These are phyloP conservation scores for Aelia acuminata DNA, from an alignment of 2,888 invertebrate genomes.

Conservation along the genomic window DNA sequence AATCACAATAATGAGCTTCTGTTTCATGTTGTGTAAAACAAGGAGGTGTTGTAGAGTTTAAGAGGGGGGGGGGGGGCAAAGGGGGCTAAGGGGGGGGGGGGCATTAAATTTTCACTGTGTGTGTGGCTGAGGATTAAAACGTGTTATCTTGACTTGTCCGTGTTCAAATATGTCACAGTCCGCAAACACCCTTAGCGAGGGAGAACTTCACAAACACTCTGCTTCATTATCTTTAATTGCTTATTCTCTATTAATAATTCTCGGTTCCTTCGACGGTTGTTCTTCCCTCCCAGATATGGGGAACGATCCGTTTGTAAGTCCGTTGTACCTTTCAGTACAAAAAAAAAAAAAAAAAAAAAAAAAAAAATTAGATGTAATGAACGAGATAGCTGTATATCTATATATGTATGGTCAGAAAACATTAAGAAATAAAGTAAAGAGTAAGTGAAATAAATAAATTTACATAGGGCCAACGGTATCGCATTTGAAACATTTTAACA, in stretches of 20 bases:
- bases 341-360: no score
- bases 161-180: constrained; percentile 46
- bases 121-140: constrained; percentile 29
- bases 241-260: constrained; percentile 40
- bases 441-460: no score
- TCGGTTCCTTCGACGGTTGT: not conserved
- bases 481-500: no score
- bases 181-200: not conserved
- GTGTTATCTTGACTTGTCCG: constrained; percentile 53
- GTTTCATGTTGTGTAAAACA: constrained; percentile 46
- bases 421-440: no score
- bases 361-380: not conserved
- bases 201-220: not conserved
- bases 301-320: not conserved
- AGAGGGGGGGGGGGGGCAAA: not conserved
- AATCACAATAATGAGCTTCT: constrained; percentile 40
- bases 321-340: no score
- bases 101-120: constrained; percentile 54
- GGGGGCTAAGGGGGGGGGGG: not conserved
- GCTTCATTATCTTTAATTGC: constrained; percentile 30
- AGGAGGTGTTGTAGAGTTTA: not conserved
- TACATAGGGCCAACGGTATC: no score
- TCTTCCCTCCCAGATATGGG: not conserved
- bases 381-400: no score
- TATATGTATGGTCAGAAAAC: no score